Base-by-base conservation (phyloP, 2,113 vertebrate genomes). In the Xenopus borealis region DNA sequence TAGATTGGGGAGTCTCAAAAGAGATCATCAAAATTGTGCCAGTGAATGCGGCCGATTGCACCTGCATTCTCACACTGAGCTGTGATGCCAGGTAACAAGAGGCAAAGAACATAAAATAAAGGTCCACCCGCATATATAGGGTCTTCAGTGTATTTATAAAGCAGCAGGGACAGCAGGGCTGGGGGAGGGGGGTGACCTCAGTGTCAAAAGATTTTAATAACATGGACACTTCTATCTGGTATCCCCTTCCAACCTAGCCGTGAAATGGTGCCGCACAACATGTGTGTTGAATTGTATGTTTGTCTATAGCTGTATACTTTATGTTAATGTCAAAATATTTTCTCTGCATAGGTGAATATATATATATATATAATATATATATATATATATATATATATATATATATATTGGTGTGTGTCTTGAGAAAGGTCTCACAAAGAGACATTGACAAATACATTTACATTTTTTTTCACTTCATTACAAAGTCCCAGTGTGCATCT, bases 171-270 rank as follows among this genome's bases (percentile, higher is more conserved):
- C 73, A 76, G 73, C 73, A 69, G 73, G 62, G 58, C 7, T 17
- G 72, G 66, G 73, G 73, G 64, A 57, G 57, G 66, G 64, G 72
- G 66, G 12, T 76, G 73, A 76, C 73, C 73, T 76, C 73, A 44
- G 73, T 69, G 73, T 76, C 73, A 76, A 76, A 76, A 69, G 73
- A 76, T 76, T 76, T 76, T 76, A 76, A 76, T 76, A 76, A 76
- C 73, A 69, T 69, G 66, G 73, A 53, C 73, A 76, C 73, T 69
- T 76, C 73, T 76, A 76, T 76, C 73, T 76, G 62, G 72, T 75
- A 65, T 69, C 58, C 66, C 23, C 46, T 50, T 69, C 58, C 59
- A 63, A 69, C 66, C 66, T 18, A 69, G 66, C 73, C 47, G 66
- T 62, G 66, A 69, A 69, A 69, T 63, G 27, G 23, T 45, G n/a